Percentiles rank a stretch among this genome's conserved stretches.
Conservation (phyloP, 2,113 vertebrate genomes). For the Pterocles orientalis region DNA sequence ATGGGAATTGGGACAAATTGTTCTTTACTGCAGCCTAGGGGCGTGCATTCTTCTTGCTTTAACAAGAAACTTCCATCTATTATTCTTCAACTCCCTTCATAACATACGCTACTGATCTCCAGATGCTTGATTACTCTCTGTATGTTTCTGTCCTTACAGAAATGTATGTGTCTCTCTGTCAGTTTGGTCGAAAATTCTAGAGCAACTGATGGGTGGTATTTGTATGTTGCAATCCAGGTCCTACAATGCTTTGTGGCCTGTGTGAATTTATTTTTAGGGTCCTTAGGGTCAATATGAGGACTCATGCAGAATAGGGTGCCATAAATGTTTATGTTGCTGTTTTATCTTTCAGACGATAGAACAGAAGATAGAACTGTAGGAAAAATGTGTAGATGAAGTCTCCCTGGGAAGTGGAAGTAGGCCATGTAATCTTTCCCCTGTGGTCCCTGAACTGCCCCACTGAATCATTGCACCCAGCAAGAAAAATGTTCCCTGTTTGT, state of each 20-base stretch:
- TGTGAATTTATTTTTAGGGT: neutral
- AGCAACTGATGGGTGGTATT: neutral
- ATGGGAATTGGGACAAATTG: slow-evolving; percentile 1
- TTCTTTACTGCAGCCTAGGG: slow-evolving; percentile 44
- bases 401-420: neutral
- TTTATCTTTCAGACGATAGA: neutral
- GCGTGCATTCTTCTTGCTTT: slow-evolving; percentile 47
- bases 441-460: neutral
- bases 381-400: neutral
- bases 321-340: neutral
- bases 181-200: neutral
- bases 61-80: slow-evolving; percentile 55
- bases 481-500: neutral
- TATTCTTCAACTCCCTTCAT: slow-evolving; percentile 34
- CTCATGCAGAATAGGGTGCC: neutral
- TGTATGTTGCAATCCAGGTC: neutral
- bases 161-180: neutral
- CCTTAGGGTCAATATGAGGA: neutral
- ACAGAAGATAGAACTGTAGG: neutral
- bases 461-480: neutral
- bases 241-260: neutral
- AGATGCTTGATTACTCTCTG: neutral
- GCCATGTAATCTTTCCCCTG: neutral
- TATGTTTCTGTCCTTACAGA: neutral
- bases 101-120: neutral